Percentiles rank a stretch among this genome's conserved stretches.
These are phyloP conservation scores for Trinorchestia longiramus DNA, from an alignment of 1,140 invertebrate genomes.

Conservation along the genomic window DNA sequence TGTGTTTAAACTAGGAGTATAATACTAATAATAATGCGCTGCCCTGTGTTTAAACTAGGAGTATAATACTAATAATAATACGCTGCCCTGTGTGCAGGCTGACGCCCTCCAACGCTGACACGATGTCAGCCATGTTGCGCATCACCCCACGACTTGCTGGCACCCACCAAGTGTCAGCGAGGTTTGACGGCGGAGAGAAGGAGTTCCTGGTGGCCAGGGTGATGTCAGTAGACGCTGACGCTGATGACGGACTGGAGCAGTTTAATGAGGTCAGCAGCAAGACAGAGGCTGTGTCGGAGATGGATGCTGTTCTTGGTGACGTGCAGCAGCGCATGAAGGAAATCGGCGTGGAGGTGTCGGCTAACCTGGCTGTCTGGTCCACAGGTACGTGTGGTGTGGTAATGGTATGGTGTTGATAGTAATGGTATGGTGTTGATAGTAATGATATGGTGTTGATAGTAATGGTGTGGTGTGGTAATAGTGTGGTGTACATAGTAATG, in stretches of 20 bases:
- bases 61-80: no score
- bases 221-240: not conserved
- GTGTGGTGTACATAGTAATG: no score
- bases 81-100: not conserved
- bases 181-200: not conserved
- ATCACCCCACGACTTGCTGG: not conserved
- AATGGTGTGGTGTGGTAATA: no score
- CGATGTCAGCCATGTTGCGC: not conserved
- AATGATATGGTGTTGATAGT: no score
- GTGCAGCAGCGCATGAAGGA: constrained; percentile 13
- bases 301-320: not conserved
- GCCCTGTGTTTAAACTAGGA: no score
- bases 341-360: not conserved
- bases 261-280: not conserved
- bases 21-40: no score
- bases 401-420: not conserved
- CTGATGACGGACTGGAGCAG: constrained; percentile 12
- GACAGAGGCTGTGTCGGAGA: not conserved
- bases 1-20: no score
- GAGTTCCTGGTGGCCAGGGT: constrained; percentile 12
- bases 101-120: not conserved
- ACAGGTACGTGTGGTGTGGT: not conserved
- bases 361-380: constrained; percentile 4
- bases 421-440: no score
- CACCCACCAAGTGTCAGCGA: not conserved